Conservation (phyloP, 2,888 invertebrate genomes). For the Pristionchus fissidentatus region DNA sequence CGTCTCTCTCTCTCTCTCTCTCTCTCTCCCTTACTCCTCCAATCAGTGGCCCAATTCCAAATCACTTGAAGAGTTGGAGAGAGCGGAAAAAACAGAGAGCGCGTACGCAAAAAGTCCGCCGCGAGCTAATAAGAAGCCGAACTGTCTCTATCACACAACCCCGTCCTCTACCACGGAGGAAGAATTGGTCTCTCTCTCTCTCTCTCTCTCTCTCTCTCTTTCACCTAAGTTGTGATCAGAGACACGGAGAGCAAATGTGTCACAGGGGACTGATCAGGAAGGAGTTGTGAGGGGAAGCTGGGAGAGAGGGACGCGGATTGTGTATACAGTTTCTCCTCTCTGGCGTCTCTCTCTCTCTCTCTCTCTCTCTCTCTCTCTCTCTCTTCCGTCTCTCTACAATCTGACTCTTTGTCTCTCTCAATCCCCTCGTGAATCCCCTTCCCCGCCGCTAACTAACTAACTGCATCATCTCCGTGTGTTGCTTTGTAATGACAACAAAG, state of each 20-base stretch:
- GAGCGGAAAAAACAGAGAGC: background rate
- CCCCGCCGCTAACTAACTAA: background rate
- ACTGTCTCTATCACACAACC: too few relatives aligned
- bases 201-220: background rate
- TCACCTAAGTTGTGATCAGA: background rate
- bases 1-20: background rate
- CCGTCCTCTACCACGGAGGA: slow-evolving; percentile 13
- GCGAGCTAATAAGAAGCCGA: slow-evolving; percentile 7
- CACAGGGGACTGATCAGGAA: slow-evolving; percentile 18
- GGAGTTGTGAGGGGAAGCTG: background rate
- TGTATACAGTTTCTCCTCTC: slow-evolving; percentile 19
- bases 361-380: background rate
- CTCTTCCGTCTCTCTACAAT: background rate
- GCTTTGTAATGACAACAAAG: too few relatives aligned
- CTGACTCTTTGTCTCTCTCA: background rate
- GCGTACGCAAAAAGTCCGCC: background rate
- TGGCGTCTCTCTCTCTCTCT: background rate
- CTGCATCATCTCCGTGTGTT: too few relatives aligned
- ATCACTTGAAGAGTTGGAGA: slow-evolving; percentile 21
- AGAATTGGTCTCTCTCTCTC: background rate
- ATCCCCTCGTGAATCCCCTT: background rate
- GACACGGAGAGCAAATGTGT: background rate
- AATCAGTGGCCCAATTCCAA: slow-evolving; percentile 33
- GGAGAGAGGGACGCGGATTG: background rate
- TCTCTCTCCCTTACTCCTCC: too few relatives aligned